Evolutionary conservation across 2,113 vertebrate species (phyloP).

Genomic region (Actenoides lindsayi): DNA sequence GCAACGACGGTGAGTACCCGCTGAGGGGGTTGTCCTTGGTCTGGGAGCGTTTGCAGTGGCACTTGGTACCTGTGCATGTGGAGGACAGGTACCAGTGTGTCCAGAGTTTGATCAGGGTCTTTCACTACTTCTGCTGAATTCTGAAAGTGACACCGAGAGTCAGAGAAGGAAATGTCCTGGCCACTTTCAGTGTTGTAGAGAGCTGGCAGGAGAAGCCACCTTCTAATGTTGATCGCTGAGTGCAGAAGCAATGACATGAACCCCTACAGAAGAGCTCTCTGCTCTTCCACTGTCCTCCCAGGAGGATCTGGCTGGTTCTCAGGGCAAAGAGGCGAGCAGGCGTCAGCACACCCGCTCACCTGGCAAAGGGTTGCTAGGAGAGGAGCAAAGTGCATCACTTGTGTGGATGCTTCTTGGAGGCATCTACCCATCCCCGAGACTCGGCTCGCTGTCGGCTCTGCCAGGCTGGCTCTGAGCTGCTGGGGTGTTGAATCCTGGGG

Average conservation of each 20-base stretch:
- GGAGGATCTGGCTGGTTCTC: background rate
- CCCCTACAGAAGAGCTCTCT: background rate
- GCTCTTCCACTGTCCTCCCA: background rate
- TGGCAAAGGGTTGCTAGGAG: background rate
- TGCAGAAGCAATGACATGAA: background rate
- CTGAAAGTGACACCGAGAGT: background rate
- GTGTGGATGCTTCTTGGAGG: background rate
- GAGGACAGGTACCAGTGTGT: background rate
- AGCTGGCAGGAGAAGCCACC: background rate
- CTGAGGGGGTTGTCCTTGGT: background rate
- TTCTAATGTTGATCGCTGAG: background rate
- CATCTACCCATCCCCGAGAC: background rate
- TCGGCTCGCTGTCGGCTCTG: background rate
- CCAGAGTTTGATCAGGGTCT: background rate
- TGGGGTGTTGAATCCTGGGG: background rate
- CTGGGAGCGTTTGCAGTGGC: rapidly evolving
- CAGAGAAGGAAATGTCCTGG: background rate
- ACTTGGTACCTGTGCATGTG: rapidly evolving
- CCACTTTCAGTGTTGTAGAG: background rate
- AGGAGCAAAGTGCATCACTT: background rate
- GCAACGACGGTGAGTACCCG: slow-evolving; percentile 80
- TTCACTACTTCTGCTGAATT: background rate
- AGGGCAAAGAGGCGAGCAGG: background rate
- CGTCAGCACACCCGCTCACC: background rate
- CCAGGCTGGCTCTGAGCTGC: background rate